phyloP scores from a whole-genome alignment of 2,797 vertebrate species.

The Hippopotamyrus pictus region DNA sequence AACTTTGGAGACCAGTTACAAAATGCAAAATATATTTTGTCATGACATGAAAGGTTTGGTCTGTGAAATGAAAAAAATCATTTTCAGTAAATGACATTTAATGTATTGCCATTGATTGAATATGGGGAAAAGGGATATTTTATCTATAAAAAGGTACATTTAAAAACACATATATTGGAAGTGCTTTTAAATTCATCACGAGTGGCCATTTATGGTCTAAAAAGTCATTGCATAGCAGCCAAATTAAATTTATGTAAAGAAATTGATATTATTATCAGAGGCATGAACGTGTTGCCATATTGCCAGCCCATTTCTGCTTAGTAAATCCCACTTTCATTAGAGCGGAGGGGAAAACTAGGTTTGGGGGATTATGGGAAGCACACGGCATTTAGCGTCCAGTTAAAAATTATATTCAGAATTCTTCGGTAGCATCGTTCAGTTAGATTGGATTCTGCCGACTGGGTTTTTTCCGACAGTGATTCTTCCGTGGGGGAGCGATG shows the following conservation, averaged over 20 bases:
- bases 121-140: not conserved
- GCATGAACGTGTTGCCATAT: not conserved
- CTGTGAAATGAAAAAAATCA: not conserved
- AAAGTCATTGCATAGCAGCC: not conserved
- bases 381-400: not conserved
- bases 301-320: not conserved
- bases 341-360: not conserved
- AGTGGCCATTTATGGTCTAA: not conserved
- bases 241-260: slow-evolving; percentile 11
- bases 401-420: slow-evolving; percentile 4
- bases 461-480: not conserved
- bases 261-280: not conserved
- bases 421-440: not conserved
- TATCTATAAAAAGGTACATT: not conserved
- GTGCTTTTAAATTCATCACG: not conserved
- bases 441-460: not conserved
- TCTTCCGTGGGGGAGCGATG: not conserved
- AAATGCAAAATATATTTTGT: slow-evolving; percentile 1
- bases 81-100: not conserved
- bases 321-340: not conserved
- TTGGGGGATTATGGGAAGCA: not conserved
- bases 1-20: not conserved
- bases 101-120: not conserved
- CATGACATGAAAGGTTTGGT: not conserved
- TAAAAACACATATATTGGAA: not conserved